A percentile compares a stretch with the other conserved stretches of the same genome.
Evolutionary conservation across 2,113 vertebrate genomes (phyloP).

Genomic region (Neolamprologus cancellatus): DNA sequence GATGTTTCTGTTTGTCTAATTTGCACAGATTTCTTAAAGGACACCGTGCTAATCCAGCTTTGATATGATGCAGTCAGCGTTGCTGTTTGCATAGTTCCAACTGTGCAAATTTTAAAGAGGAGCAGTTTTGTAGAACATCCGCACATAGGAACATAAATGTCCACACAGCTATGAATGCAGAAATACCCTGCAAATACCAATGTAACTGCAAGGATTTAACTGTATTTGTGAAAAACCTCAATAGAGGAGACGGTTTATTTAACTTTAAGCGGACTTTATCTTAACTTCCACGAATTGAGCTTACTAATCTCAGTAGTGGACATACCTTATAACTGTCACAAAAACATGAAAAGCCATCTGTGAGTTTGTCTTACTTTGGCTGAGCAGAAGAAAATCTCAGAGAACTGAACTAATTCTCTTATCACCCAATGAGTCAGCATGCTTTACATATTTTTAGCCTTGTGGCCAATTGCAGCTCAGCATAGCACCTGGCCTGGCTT

Average conservation of each 20-base stretch:
- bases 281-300: not conserved
- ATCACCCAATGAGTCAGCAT: constrained; percentile 40
- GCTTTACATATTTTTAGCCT: constrained; percentile 53
- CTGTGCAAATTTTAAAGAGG: not conserved
- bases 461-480: constrained; percentile 28
- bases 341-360: not conserved
- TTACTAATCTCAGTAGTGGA: not conserved
- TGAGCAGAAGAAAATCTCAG: not conserved
- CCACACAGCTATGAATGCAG: not conserved
- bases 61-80: not conserved
- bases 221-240: not conserved
- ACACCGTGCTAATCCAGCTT: not conserved
- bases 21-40: not conserved
- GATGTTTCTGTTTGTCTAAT: not conserved
- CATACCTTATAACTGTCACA: not conserved
- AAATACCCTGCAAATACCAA: not conserved
- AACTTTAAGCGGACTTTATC: not conserved
- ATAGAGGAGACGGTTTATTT: not conserved
- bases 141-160: not conserved
- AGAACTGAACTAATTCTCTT: constrained; percentile 30
- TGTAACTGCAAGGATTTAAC: not conserved
- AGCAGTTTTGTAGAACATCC: not conserved
- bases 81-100: not conserved
- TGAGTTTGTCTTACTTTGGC: not conserved
- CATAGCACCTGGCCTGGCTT: constrained; percentile 24